Base-by-base conservation (phyloP, 2,113 vertebrate species). In the Vidua macroura region DNA sequence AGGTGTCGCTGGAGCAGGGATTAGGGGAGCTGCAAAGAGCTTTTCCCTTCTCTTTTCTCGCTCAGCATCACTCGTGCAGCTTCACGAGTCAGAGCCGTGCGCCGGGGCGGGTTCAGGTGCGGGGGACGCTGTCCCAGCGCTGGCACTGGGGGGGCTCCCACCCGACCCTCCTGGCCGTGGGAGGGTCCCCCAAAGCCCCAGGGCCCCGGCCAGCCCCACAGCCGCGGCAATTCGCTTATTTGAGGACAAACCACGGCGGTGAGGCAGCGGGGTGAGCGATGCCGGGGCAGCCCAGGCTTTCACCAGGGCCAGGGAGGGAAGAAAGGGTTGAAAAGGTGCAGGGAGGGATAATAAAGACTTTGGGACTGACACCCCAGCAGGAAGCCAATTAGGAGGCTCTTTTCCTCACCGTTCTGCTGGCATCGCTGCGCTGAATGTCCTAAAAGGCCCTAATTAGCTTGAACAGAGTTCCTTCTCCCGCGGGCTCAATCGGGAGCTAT, bases 371-470 rank as follows among this genome's bases (percentile, higher is more conserved):
- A 93, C 91, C 93, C n/a, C 88, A 44, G 97, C 92, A 84, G 97
- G 97, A 94, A 94, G 97, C 97, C 97, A 97, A 96, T 97, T 98
- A 98, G 97, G 93, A 97, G 93, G 70, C 82, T 88, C 80, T 92
- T 96, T 96, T 90, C 97, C 95, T 96, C 94, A 81, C 91, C 66
- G 66, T 83, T 83, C 17, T 2, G 19, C 87, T 13, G 31, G 60
- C 92, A 90, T 63, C 91, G 33, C 74, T 25, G 35, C 35, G 82
- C 86, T 82, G 93, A 96, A 97, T 94, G 92, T 95, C 96, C 95
- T 96, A 89, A 97, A 95, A 97, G 93, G 88, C 83, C 90, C 90
- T 97, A 97, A 97, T 97, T 96, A 97, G 97, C 92, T 95, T 93
- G 95, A 95, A 13, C 39, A n/a, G 85, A 88, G 91, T 95, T 91